Evolutionary conservation across 2,113 vertebrate genomes (phyloP).

Genomic region (Peromyscus polionotus): DNA sequence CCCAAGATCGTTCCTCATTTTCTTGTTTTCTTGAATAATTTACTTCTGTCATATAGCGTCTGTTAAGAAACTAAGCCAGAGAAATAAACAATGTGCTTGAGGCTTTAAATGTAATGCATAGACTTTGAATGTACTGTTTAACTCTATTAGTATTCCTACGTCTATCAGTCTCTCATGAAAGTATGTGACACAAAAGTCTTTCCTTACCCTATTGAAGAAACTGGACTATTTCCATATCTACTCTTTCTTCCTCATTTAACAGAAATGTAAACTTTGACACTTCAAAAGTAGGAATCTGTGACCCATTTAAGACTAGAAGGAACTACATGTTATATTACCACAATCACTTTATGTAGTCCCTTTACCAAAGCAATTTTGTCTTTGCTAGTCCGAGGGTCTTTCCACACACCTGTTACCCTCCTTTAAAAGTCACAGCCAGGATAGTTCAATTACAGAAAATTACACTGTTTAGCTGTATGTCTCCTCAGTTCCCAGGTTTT

Average conservation of each 20-base stretch:
- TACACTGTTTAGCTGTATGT: background rate
- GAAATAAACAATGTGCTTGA: slow-evolving; percentile 69
- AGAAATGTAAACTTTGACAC: slow-evolving; percentile 3
- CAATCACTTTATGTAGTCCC: background rate
- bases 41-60: slow-evolving; percentile 88
- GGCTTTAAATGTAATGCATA: slow-evolving; percentile 37
- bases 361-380: background rate
- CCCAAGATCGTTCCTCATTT: slow-evolving; percentile 86
- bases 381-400: background rate
- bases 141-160: background rate
- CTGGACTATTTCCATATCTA: background rate
- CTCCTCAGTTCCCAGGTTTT: slow-evolving; percentile 8
- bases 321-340: background rate
- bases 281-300: slow-evolving; percentile 23
- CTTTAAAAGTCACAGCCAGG: background rate
- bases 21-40: slow-evolving; percentile 84
- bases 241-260: slow-evolving; percentile 29
- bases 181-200: background rate
- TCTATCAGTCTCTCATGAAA: background rate
- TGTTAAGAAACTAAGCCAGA: slow-evolving; percentile 93
- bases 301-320: background rate
- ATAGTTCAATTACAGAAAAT: background rate
- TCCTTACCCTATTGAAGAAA: slow-evolving; percentile 24
- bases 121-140: background rate
- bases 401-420: background rate